Evolutionary conservation across 2,797 vertebrate genomes (phyloP), one percentile per base, ranked within the genome.

Genomic region (Chaetodon trifasciatus): DNA sequence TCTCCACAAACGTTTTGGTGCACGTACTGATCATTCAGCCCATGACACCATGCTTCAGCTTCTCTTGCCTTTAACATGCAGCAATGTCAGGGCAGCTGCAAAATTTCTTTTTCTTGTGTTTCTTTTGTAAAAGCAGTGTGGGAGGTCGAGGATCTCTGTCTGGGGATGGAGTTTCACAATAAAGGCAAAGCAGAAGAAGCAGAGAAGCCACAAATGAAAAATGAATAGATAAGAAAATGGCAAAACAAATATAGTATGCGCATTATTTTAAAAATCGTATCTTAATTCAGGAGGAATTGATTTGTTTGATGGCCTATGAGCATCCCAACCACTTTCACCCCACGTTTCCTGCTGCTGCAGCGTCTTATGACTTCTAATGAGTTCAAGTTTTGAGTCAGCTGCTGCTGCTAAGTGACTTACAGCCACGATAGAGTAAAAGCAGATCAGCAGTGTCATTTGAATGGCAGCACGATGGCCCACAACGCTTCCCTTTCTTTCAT

Each of bases 21-120:
- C 49, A 49, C 42, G 3, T 17, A 3, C 60, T 28, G 73, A 79
- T 71, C 69, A 12, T 53, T 63, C 15, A 17, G 16, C 40, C 62
- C 42, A n/a, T 0, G 61, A 68, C 62, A 39, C 65, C 69, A 83
- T n/a, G 81, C 65, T 68, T 66, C 64, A 6, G 24, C 46, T 70
- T 46, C 79, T 70, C 71, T 70, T 24, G 68, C 65, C 73, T 66
- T 67, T 17, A 60, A n/a, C 57, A 39, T 13, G 13, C 60, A 46
- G 55, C 8, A 4, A 32, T 28, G 57, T 8, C 56, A 3, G 8
- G 4, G 37, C 40, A n/a, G 28, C 17, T 69, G 47, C 17, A 28
- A 37, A 32, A 16, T 7, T n/a, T 40, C n/a, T 44, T 19, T 6
- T 24, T 39, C 9, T 10, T 32, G 2, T 32, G 28, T 32, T 32